These are phyloP conservation scores for Dryobota labecula DNA, from an alignment of 2,888 invertebrate species.

Conservation along the genomic window DNA sequence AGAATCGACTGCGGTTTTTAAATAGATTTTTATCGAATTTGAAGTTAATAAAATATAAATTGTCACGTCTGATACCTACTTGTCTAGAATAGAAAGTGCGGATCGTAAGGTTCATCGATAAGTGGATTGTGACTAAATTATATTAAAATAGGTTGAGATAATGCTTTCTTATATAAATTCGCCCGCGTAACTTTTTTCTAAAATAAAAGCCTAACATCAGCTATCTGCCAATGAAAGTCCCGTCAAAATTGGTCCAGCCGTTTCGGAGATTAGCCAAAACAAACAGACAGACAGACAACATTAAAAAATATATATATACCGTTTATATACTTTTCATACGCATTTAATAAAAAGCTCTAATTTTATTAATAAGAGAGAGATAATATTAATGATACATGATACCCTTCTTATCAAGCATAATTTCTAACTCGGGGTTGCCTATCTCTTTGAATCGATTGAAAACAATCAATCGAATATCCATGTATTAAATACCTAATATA, in stretches of 20 bases:
- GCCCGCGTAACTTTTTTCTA: too few species aligned
- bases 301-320: too few species aligned
- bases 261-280: too few species aligned
- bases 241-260: too few species aligned
- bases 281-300: too few species aligned
- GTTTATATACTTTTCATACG: too few species aligned
- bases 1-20: constrained; percentile 67
- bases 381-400: neutral
- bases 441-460: neutral
- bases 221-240: too few species aligned
- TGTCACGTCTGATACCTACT: constrained; percentile 23
- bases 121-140: constrained; percentile 33
- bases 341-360: too few species aligned
- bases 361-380: too few species aligned
- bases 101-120: constrained; percentile 10
- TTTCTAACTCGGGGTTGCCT: neutral
- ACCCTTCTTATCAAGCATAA: neutral
- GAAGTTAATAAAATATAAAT: constrained; percentile 29
- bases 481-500: too few species aligned
- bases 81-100: constrained; percentile 38
- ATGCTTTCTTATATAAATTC: neutral
- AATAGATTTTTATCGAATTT: constrained; percentile 53
- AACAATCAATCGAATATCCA: neutral
- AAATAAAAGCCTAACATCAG: too few species aligned
- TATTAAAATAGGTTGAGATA: neutral